Conservation (phyloP, 2,797 vertebrate genomes). For the Salarias fasciatus region DNA sequence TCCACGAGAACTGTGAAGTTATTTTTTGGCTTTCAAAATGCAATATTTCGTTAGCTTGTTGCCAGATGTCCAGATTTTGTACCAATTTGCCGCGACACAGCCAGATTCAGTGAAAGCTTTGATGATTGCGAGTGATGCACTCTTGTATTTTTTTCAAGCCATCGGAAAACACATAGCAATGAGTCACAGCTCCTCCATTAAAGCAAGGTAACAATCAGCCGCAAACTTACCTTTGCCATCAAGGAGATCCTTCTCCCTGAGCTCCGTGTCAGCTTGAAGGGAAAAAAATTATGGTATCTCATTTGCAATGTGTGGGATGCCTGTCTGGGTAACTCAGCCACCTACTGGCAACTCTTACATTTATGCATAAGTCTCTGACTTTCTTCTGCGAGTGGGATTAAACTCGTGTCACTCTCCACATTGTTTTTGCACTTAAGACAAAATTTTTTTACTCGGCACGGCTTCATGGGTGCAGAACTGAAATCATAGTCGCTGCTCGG, state of each 20-base stretch:
- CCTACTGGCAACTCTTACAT: slow-evolving; percentile 61
- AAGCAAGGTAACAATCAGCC: slow-evolving; percentile 42
- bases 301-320: slow-evolving; percentile 45
- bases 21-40: no score
- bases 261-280: slow-evolving; percentile 37
- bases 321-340: slow-evolving; percentile 44
- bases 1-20: no score
- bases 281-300: slow-evolving; percentile 42
- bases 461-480: slow-evolving; percentile 29
- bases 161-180: slow-evolving; percentile 14
- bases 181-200: slow-evolving; percentile 32
- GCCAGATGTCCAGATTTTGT: slow-evolving; percentile 4
- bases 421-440: slow-evolving; percentile 42
- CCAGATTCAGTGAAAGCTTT: neutral
- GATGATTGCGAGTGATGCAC: slow-evolving; percentile 5
- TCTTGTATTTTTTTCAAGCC: slow-evolving; percentile 22
- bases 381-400: slow-evolving; percentile 40
- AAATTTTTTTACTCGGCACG: slow-evolving; percentile 5
- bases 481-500: slow-evolving; percentile 43
- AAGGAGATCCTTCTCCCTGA: slow-evolving; percentile 28
- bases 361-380: slow-evolving; percentile 53
- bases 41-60: neutral
- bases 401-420: slow-evolving; percentile 44
- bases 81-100: neutral
- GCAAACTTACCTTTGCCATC: slow-evolving; percentile 30